These are phyloP conservation scores for Macrosiphum euphorbiae DNA, from an alignment of 2,888 invertebrate genomes.

Conservation along the genomic window DNA sequence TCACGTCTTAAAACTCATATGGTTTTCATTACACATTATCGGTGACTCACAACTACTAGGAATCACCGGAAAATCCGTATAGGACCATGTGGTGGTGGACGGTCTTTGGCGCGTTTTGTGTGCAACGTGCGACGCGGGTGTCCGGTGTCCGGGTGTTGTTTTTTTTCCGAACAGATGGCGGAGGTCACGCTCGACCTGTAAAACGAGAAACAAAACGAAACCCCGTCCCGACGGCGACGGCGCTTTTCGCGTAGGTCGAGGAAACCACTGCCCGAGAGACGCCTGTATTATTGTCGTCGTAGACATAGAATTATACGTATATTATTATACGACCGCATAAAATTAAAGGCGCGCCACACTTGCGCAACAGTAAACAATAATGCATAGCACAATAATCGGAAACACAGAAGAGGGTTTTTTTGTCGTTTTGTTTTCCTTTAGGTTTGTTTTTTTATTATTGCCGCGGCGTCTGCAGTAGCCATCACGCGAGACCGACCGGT, in stretches of 20 bases:
- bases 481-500: background rate
- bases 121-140: background rate
- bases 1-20: background rate
- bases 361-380: slow-evolving; percentile 4
- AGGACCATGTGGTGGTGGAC: background rate
- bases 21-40: background rate
- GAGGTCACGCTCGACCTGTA: slow-evolving; percentile 26
- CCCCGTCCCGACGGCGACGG: background rate
- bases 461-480: background rate
- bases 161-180: slow-evolving; percentile 1
- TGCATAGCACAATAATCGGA: background rate
- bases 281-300: slow-evolving; percentile 8
- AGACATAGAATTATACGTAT: background rate
- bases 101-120: background rate
- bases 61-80: background rate
- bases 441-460: background rate
- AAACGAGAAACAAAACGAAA: background rate
- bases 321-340: background rate
- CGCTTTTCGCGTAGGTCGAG: slow-evolving; percentile 44
- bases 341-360: background rate
- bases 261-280: slow-evolving; percentile 17
- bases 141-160: background rate
- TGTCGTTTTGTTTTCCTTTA: background rate
- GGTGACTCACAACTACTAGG: background rate
- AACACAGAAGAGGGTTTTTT: background rate